Conservation (phyloP, 2,797 vertebrate species). For the Bucorvus abyssinicus region DNA sequence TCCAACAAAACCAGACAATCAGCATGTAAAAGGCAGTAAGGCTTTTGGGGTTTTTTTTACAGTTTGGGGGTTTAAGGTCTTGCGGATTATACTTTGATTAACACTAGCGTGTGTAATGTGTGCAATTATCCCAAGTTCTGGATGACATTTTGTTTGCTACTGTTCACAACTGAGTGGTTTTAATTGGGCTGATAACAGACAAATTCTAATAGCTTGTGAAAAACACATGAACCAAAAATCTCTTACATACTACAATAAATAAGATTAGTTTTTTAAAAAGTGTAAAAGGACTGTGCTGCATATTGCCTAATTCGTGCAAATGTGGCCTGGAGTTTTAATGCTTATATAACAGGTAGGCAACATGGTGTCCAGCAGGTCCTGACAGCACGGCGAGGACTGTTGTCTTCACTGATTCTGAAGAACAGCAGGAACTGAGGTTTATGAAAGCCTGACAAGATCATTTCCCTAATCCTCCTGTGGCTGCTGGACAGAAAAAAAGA, state of each 20-base stretch:
- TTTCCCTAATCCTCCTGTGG: not conserved
- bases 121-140: not conserved
- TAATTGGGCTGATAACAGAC: not conserved
- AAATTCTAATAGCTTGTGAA: not conserved
- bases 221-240: not conserved
- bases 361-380: not conserved
- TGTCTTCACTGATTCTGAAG: not conserved
- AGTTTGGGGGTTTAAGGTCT: not conserved
- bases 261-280: not conserved
- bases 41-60: not conserved
- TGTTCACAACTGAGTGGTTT: not conserved
- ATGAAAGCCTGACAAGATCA: slow-evolving; percentile 7
- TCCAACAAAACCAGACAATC: not conserved
- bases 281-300: not conserved
- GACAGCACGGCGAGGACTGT: not conserved
- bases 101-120: not conserved
- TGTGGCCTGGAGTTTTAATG: not conserved
- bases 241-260: not conserved
- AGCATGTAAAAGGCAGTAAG: not conserved
- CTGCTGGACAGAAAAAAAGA: not conserved
- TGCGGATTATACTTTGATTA: not conserved
- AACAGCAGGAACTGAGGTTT: not conserved
- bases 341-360: not conserved
- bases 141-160: not conserved
- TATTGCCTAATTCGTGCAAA: not conserved